Conservation (phyloP, 2,113 vertebrate species). For the Dromas ardeola region DNA sequence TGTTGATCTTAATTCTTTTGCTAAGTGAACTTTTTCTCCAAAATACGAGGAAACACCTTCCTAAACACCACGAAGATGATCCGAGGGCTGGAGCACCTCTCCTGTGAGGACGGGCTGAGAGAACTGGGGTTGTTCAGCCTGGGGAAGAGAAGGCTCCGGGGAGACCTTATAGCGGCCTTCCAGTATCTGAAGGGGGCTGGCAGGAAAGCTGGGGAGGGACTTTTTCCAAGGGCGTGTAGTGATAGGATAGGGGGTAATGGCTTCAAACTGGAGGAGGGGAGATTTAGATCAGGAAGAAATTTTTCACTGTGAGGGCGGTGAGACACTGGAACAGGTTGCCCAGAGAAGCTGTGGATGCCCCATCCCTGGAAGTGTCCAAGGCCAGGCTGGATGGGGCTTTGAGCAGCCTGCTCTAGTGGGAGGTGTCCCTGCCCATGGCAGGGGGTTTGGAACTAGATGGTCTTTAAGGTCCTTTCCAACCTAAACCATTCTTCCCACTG, state of each 20-base stretch:
- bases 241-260: not conserved
- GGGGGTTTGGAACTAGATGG: not conserved
- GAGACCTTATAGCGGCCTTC: not conserved
- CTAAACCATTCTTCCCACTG: not conserved
- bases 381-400: not conserved
- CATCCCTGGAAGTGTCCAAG: not conserved
- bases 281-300: not conserved
- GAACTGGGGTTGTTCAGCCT: too few relatives aligned
- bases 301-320: not conserved
- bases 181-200: not conserved
- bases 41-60: not conserved
- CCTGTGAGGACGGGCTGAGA: not conserved
- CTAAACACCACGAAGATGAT: not conserved
- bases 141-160: not conserved
- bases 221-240: not conserved
- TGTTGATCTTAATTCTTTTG: not conserved
- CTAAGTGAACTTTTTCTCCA: not conserved
- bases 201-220: not conserved
- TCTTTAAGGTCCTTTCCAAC: not conserved
- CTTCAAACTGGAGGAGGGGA: not conserved
- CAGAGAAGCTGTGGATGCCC: not conserved
- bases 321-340: not conserved
- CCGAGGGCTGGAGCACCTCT: not conserved
- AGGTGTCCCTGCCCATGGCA: not conserved
- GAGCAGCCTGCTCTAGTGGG: not conserved